Evolutionary conservation across 1,140 invertebrate genomes (phyloP).

Genomic region (Calephelis virginiensis): DNA sequence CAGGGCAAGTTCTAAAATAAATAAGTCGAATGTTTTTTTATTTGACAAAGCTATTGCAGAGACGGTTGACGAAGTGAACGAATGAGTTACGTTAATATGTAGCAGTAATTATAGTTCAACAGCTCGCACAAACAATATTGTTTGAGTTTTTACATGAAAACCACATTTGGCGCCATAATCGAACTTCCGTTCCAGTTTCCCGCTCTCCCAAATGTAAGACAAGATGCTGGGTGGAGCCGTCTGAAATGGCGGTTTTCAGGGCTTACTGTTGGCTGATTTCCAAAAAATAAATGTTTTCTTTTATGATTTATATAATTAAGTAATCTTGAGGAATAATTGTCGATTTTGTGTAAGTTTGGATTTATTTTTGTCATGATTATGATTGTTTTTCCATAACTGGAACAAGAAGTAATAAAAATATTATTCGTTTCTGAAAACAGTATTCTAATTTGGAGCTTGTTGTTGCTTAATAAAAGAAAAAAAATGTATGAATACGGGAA

Average conservation of each 20-base stretch:
- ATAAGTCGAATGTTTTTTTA: not conserved
- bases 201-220: constrained; percentile 28
- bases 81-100: not conserved
- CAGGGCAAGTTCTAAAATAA: no score
- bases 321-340: not conserved
- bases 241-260: constrained; percentile 37
- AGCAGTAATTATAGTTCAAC: constrained; percentile 2
- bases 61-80: not conserved
- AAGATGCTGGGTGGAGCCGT: constrained; percentile 41
- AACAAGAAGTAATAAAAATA: no score
- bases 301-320: not conserved
- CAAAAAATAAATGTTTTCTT: constrained; percentile 24
- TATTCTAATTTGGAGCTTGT: no score
- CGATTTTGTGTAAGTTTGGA: no score
- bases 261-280: constrained; percentile 20
- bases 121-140: constrained; percentile 4
- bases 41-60: not conserved
- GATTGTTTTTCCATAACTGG: no score
- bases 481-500: no score
- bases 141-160: not conserved
- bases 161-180: constrained; percentile 19
- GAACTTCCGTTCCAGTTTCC: constrained; percentile 28
- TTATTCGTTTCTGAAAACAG: no score
- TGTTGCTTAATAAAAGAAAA: no score
- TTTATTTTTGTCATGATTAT: no score